Evolutionary conservation across 2,113 vertebrate species (phyloP), one percentile per base, ranked within the genome.

Genomic region (Gasterosteus aculeatus): DNA sequence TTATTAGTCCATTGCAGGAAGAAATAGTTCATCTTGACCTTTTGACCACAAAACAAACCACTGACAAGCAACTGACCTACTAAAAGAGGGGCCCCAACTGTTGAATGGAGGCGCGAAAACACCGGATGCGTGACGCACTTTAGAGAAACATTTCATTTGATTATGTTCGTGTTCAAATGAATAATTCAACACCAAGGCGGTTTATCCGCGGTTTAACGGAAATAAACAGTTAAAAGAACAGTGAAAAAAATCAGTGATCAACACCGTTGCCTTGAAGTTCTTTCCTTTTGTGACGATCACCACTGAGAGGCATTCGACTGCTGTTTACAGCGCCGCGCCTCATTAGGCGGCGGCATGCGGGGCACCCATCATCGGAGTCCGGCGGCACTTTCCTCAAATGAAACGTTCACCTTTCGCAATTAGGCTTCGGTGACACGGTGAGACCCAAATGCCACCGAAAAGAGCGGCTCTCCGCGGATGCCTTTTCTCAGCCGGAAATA

Each of bases 401-500:
- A 46, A 88, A 83, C 44, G 80, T 81, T 86, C 88, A 87, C 83
- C 79, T 85, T 77, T 87, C 75, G 72, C 86, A 87, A 89, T 92
- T 84, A 88, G 85, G 67, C 19, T 81, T 71, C 19, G 78, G 83
- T 81, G 88, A 89, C 84, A 81, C 44, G 0, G 22, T 26, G 69
- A 59, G 67, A 84, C 86, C 70, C 59, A 75, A 89, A 85, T 58
- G 80, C 56, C 22, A 44, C 68, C 83, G 85, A 65, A 65, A 82
- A 85, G 77, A 81, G 74, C 77, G 53, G 69, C 60, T 61, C 86
- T 80, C 77, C 71, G 88, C 81, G 60, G 46, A 88, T 84, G 78
- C 76, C 75, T 85, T 87, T 84, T 89, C 88, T 86, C 75, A 78
- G 80, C 84, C 15, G 75, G 88, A 87, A 92, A 91, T 86, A 89